These are phyloP conservation scores for Oscheius myriophilus DNA, from an alignment of 2,888 invertebrate species.

Conservation along the genomic window DNA sequence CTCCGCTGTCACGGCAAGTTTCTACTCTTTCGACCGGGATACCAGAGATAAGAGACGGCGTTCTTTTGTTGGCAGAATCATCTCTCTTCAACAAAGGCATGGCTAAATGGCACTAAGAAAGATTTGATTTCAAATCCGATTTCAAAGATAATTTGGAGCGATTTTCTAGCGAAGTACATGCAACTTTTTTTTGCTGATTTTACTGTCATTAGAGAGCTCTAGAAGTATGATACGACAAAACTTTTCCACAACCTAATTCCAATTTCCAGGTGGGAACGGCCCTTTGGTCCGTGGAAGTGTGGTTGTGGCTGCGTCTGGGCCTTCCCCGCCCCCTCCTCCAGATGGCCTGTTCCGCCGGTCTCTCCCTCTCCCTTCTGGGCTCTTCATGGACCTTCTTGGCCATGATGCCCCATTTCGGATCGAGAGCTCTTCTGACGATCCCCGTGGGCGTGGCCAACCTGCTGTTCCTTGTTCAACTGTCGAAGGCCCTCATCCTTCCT, in stretches of 20 bases:
- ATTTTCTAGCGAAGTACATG: no score
- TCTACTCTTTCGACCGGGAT: no score
- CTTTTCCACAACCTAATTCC: neutral
- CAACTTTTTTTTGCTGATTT: no score
- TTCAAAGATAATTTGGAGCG: no score
- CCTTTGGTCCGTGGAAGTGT: constrained; percentile 21
- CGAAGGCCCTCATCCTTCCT: constrained; percentile 8
- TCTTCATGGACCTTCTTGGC: constrained; percentile 28
- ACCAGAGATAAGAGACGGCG: no score
- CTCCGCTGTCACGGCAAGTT: constrained; percentile 34
- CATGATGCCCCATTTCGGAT: constrained; percentile 26
- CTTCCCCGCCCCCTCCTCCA: constrained; percentile 11
- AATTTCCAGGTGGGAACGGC: constrained; percentile 17
- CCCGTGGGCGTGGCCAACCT: constrained; percentile 26
- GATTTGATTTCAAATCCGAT: no score
- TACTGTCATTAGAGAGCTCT: neutral
- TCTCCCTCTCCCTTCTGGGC: constrained; percentile 26
- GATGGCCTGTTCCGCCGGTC: constrained; percentile 18
- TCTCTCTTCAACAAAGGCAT: no score
- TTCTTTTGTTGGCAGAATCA: no score
- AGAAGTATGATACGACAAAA: neutral
- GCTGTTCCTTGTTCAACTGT: constrained; percentile 20
- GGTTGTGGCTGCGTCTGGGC: constrained; percentile 22
- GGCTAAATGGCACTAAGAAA: no score
- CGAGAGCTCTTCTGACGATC: constrained; percentile 20